Evolutionary conservation across 2,797 vertebrate species (phyloP), one percentile per base, ranked within the genome.

Genomic region (Diceros bicornis): DNA sequence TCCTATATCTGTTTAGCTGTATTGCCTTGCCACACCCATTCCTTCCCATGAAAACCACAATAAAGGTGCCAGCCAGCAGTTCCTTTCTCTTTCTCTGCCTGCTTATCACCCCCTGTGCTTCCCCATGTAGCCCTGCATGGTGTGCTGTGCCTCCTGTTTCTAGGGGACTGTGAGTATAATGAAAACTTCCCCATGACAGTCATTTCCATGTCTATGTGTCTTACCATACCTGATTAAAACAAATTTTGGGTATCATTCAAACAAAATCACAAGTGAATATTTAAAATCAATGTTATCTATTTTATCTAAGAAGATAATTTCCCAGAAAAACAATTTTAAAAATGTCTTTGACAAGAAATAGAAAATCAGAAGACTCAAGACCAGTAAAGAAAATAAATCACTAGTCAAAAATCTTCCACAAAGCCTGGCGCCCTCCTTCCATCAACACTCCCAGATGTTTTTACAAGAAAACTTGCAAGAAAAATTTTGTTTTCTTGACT

Each of bases 271-370:
- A 57, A 32, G 6, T 29, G 2, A 84, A n/a, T 69, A 37, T 47
- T 83, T 94, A 47, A 72, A 88, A 72, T 66, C 34, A 92, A 29
- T 41, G 52, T 87, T 74, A 59, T 23, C 14, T 84, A 32, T 69
- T 96, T 71, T 55, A 62, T 69, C n/a, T 75, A 72, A 59, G 17
- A 69, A n/a, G 25, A 59, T 11, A 85, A 66, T 66, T 71, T 82
- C 25, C 29, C 50, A 11, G 44, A 71, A 92, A 91, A 37, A 75
- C 9, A n/a, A 78, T 62, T 82, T 89, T 12, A 1, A 59, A 89
- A 68, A 64, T 71, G 78, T 37, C 12, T 85, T 79, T 41, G 52
- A 78, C 14, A 83, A 55, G 74, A 91, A 85, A 27, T 10, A 71
- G 6, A 87, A 92, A 88, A 44, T 25, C 29, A 90, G 59, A 82